Evolutionary conservation across 2,888 invertebrate genomes (phyloP), one percentile per base, ranked within the genome.

Genomic region (Caenorhabditis panamensis): DNA sequence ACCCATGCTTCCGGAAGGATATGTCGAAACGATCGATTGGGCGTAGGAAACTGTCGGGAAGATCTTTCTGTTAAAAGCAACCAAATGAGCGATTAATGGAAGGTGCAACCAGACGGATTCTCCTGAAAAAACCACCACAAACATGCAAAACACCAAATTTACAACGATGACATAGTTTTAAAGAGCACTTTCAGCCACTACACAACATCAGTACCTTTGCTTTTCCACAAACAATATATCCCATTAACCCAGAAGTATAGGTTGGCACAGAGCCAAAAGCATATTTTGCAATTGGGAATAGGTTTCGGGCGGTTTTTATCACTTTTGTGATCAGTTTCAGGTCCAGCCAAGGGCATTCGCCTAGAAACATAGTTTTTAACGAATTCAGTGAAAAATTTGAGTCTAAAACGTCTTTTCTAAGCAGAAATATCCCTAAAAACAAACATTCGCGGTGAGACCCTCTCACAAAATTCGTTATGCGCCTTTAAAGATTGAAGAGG

Each of bases 1-100:
- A 0, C 98, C 98, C 88, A 99, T 98, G 92, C 96, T 95, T 0
- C 99, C 99, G 28, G 96, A 95, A 0, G 99, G 97, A 92, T 99
- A 99, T 0, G 97, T 96, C 0, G 98, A 96, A 0, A 97, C 96
- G 9, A 95, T 94, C 0, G 95, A 94, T 64, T 94, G 93, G 0
- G 95, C 96, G 91, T 96, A 98, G 1, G 93, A 93, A 0, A 95
- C 95, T 0, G 93, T 93, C 0, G 95, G 93, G 91, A 96, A 99
- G 84, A 95, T 94, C 51, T 94, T 93, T 81, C 93, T 93, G 90
- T 96, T 96, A 91, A 95, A 94, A 1, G 92, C 91, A 67, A 95
- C 92, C 51, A 96, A 95, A 79, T 93, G 93, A 37, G 93, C 93
- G 0, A 97, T 95, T 77, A 96, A 93, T 22, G 94, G 93, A 58